Base-by-base conservation (phyloP, 1,140 invertebrate genomes). In the Drosophila baimaii region DNA sequence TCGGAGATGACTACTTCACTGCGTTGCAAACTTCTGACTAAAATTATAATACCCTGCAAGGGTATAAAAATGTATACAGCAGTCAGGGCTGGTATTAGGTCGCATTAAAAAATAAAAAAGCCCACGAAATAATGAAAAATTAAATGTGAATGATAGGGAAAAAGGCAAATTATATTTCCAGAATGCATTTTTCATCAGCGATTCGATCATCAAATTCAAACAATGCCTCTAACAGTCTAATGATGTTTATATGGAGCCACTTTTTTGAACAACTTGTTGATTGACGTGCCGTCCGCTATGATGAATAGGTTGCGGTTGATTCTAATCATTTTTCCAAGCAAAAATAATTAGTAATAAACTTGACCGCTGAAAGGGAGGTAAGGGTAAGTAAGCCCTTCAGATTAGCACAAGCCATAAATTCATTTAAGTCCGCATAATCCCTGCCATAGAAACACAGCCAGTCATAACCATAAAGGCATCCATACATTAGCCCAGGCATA, bases 351-450 rank as follows among this genome's bases (percentile, higher is more conserved):
- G 27, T 61, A 12, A 64, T 41, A 25, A 15, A 5, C 49, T 15
- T 21, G 21, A 33, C 21, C 25, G n/a, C 46, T 17, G 23, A 47
- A 27, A n/a, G 23, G 15, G 23, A 27, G 52, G 35, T n/a, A n/a
- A n/a, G 23, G 13, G 23, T 25, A 46, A 46, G 33, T 69, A 84
- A 58, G 39, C 59, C 78, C 47, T 71, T 39, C 23, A 57, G 82
- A 86, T 85, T 86, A 85, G 46, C 62, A 76, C 70, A 79, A 61
- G 56, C 79, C 82, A 81, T 86, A 81, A 85, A 85, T 85, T 81
- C 70, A 85, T 81, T 85, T 76, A 72, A 72, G 70, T 75, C 78
- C 25, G 46, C 25, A 70, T 85, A 85, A 85, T 85, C 82, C 82
- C 10, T 25, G 12, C 46, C 62, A 46, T 19, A 44, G 57, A 56